phyloP scores from a whole-genome alignment of 2,888 invertebrate genomes.

The Dysmachus trigonus region DNA sequence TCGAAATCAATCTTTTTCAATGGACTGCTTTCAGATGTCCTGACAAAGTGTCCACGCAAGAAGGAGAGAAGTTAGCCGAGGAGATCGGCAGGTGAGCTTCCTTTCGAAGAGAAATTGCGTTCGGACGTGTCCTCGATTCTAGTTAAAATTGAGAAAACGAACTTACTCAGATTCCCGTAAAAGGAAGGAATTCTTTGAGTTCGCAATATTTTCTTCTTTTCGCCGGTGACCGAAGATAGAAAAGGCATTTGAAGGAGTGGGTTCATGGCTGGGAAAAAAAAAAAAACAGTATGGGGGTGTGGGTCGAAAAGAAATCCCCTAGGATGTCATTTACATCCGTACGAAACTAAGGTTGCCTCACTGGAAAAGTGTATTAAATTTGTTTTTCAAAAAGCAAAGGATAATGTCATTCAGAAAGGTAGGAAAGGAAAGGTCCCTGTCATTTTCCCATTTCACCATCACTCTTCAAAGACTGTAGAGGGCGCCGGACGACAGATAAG shows the following conservation, averaged over 20 bases:
- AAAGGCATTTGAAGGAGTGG: neutral
- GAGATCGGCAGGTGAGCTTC: neutral
- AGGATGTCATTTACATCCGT: neutral
- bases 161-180: neutral
- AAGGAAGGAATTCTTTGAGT: neutral
- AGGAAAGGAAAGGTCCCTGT: neutral
- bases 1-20: neutral
- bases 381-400: conserved; percentile 22
- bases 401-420: conserved; percentile 27
- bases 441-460: neutral
- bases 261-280: too few relatives aligned
- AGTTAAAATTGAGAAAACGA: neutral
- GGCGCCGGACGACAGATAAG: conserved; percentile 3
- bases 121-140: neutral
- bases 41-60: neutral
- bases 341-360: neutral
- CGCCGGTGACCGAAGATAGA: neutral
- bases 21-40: neutral
- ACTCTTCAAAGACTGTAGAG: neutral
- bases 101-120: neutral
- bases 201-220: neutral
- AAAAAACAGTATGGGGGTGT: neutral
- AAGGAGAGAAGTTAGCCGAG: neutral
- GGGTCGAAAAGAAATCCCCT: neutral
- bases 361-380: conserved; percentile 22